These are phyloP conservation scores for Drosophila lowei DNA, from an alignment of 1,140 invertebrate species.

Conservation along the genomic window DNA sequence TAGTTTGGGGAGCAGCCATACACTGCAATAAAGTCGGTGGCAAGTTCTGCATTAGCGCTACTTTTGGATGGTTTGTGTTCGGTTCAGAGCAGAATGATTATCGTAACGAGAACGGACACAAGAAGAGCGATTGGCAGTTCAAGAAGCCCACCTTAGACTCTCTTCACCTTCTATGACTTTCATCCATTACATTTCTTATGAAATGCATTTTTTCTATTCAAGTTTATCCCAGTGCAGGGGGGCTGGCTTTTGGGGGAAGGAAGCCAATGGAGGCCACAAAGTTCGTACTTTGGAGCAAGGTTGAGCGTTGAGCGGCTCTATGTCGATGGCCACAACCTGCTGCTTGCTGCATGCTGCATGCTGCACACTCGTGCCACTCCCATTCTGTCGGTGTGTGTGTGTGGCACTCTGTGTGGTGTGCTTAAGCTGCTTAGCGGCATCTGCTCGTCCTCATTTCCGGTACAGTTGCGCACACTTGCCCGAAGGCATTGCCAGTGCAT, in stretches of 20 bases:
- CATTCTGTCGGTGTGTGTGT: conserved; percentile 11
- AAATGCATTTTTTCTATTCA: no score
- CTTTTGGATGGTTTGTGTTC: no score
- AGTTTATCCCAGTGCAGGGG: not conserved
- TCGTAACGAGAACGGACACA: no score
- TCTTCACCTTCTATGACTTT: no score
- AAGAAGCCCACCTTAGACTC: no score
- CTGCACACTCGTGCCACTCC: not conserved
- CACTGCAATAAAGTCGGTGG: conserved; percentile 5
- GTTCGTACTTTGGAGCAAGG: conserved; percentile 43
- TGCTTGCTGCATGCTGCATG: conserved; percentile 14
- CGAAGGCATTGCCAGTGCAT: not conserved
- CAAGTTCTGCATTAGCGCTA: no score
- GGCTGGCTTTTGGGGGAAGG: no score
- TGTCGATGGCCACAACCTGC: conserved; percentile 39
- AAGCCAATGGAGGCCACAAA: conserved; percentile 43
- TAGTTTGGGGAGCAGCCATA: not conserved
- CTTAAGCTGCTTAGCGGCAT: conserved; percentile 64
- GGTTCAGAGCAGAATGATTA: no score
- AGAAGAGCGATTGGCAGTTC: no score
- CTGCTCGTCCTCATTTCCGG: conserved; percentile 59
- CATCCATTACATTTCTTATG: no score
- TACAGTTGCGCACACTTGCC: conserved; percentile 47
- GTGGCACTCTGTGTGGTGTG: conserved; percentile 23
- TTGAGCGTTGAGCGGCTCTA: conserved; percentile 15